Evolutionary conservation across 2,888 invertebrate genomes (phyloP).

Genomic region (Drosophila borborema): DNA sequence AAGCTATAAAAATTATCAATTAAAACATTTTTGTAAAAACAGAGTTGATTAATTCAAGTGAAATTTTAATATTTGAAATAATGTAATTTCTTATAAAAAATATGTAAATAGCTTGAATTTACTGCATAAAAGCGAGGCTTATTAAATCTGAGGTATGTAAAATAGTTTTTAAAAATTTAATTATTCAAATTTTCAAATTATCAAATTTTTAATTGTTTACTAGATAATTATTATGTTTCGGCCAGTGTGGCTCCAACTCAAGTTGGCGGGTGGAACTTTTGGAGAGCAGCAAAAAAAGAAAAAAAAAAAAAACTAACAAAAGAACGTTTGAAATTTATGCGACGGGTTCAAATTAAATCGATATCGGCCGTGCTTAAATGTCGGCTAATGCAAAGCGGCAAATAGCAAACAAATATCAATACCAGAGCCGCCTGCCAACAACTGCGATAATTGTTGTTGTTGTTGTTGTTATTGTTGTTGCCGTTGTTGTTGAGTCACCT

Average conservation of each 20-base stretch:
- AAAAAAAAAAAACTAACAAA: slow-evolving; percentile 30
- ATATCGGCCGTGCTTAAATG: slow-evolving; percentile 75
- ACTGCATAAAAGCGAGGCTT: too few relatives aligned
- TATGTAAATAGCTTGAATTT: too few relatives aligned
- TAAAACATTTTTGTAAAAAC: too few relatives aligned
- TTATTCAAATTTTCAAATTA: too few relatives aligned
- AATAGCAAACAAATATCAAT: slow-evolving; percentile 71
- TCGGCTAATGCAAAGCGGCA: slow-evolving; percentile 79
- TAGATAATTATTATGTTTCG: background rate
- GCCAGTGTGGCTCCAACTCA: slow-evolving; percentile 28
- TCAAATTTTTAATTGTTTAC: too few relatives aligned
- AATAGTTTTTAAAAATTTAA: too few relatives aligned
- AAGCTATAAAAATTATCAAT: too few relatives aligned
- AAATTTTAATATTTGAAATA: too few relatives aligned
- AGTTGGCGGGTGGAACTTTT: slow-evolving; percentile 50
- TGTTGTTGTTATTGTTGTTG: slow-evolving; percentile 16
- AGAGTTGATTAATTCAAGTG: too few relatives aligned
- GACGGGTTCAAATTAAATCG: slow-evolving; percentile 75
- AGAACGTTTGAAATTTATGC: slow-evolving; percentile 62
- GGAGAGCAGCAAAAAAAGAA: slow-evolving; percentile 2
- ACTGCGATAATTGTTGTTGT: slow-evolving; percentile 70
- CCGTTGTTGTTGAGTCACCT: slow-evolving; percentile 54
- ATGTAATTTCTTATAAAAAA: too few relatives aligned
- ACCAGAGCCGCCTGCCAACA: slow-evolving; percentile 69
- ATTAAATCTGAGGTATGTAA: too few relatives aligned